A percentile compares a stretch with the other conserved stretches of the same genome.
phyloP scores from a whole-genome alignment of 2,113 vertebrate genomes.

The Eretmochelys imbricata region DNA sequence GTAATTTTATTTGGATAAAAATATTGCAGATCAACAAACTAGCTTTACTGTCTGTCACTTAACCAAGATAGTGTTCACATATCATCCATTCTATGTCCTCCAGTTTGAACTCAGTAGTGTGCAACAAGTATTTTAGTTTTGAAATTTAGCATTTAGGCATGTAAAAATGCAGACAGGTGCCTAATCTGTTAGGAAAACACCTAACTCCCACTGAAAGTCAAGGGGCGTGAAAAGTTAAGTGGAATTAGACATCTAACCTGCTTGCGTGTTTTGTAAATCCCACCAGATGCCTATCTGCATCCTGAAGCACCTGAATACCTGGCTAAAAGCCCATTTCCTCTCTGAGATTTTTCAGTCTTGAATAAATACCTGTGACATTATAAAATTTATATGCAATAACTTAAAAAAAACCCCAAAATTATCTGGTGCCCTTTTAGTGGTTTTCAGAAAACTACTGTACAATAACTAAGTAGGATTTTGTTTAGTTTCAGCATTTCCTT shows the following conservation, averaged over 20 bases:
- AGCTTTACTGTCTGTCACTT: not conserved
- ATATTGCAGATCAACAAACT: not conserved
- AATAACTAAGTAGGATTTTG: not conserved
- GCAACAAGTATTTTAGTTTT: not conserved
- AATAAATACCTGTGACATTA: not conserved
- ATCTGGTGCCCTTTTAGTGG: not conserved
- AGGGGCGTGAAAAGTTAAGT: not conserved
- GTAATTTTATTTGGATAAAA: not conserved
- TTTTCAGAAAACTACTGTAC: not conserved
- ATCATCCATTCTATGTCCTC: not conserved
- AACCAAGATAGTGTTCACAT: not conserved
- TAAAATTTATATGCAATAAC: not conserved
- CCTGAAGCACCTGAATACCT: not conserved
- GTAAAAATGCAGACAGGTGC: not conserved
- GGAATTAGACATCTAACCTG: not conserved
- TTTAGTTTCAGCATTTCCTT: not conserved
- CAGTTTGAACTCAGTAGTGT: not conserved
- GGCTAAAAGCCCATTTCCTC: not conserved
- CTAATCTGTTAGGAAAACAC: not conserved
- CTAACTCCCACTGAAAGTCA: not conserved
- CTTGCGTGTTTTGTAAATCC: not conserved
- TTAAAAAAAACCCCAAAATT: not conserved
- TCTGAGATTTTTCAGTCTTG: not conserved
- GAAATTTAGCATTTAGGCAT: not conserved
- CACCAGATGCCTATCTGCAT: not conserved